Evolutionary conservation across 2,888 invertebrate genomes (phyloP).

Genomic region (Girardia tigrina): DNA sequence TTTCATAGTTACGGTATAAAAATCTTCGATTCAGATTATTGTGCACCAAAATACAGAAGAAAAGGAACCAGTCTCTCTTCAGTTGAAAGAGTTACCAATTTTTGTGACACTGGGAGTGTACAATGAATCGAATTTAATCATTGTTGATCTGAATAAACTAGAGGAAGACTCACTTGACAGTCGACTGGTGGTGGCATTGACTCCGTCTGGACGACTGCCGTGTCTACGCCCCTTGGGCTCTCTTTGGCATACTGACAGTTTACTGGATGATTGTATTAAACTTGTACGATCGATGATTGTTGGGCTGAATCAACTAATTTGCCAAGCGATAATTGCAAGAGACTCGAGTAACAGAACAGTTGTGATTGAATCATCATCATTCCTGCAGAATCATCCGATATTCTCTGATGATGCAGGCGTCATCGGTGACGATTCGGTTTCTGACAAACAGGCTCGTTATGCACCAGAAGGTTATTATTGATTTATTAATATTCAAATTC

Average conservation of each 20-base stretch:
- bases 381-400: neutral
- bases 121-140: neutral
- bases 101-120: neutral
- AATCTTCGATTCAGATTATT: neutral
- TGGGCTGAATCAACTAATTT: neutral
- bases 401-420: neutral
- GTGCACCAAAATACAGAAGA: neutral
- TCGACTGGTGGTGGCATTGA: neutral
- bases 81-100: constrained; percentile 19
- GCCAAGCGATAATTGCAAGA: neutral
- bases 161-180: constrained; percentile 26
- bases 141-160: neutral
- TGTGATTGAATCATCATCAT: neutral
- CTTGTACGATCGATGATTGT: neutral
- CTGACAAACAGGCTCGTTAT: too few species aligned
- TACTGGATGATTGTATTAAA: neutral
- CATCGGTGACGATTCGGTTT: too few species aligned
- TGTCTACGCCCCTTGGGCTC: neutral
- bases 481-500: too few species aligned
- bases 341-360: neutral
- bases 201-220: neutral
- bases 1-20: too few species aligned
- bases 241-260: neutral
- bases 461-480: too few species aligned
- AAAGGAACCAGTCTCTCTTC: constrained; percentile 25